Base-by-base conservation (phyloP, 2,113 vertebrate genomes). In the Nansenia antarctica region DNA sequence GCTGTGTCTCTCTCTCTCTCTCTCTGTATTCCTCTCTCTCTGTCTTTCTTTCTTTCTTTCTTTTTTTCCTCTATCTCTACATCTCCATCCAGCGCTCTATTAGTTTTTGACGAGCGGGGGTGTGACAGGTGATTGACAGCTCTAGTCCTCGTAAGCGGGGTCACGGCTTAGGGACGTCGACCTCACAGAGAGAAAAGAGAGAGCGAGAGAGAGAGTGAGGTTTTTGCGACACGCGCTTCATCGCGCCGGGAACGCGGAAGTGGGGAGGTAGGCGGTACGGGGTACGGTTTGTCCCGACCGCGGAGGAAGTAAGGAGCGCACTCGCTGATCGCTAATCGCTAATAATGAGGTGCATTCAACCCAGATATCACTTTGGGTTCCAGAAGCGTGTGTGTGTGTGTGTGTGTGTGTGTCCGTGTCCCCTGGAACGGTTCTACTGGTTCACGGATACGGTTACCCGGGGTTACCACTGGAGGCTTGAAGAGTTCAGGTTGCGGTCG, bases 401-500 rank as follows among this genome's bases (percentile, higher is more conserved):
- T n/a, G n/a, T n/a, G n/a, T n/a, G n/a, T n/a, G n/a, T n/a, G n/a
- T n/a, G n/a, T n/a, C n/a, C n/a, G n/a, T n/a, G n/a, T n/a, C n/a
- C n/a, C n/a, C n/a, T n/a, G n/a, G n/a, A n/a, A n/a, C n/a, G 62
- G 35, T 67, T 77, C 52, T 67, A 1, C 63, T 75, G 77, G 73
- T 86, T 90, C 65, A 27, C 42, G 76, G 74, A 77, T 76, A 72
- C 67, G 78, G 63, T 83, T 80, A 45, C 64, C 69, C n/a, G 65
- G 9, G 1, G 27, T 70, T 53, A 76, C 61, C 4, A 42, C 59
- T 72, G 79, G 80, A 59, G 29, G 82, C 78, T 61, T 39, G 37
- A 64, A 85, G 81, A 86, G 91, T 91, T 92, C 88, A 91, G 85
- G 65, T 81, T 68, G 67, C 73, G 84, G 90, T 89, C 90, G 87